Conservation (phyloP, 2,797 vertebrate genomes). For the Myiotriccus ornatus region DNA sequence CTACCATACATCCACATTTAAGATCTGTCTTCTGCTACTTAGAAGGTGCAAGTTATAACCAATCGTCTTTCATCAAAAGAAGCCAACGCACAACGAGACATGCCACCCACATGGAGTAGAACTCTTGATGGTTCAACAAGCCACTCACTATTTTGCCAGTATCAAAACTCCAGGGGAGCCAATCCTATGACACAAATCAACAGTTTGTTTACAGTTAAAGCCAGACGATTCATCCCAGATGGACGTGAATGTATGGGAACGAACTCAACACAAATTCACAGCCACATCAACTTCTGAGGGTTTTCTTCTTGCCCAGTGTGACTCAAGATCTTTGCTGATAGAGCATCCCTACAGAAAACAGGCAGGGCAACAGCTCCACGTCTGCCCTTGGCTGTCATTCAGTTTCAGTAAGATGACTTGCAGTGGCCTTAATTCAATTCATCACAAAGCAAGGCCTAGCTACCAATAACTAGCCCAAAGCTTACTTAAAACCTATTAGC, state of each 20-base stretch:
- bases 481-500: not conserved
- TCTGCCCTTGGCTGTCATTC: not conserved
- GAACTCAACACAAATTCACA: not conserved
- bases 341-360: not conserved
- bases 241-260: not conserved
- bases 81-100: fast-evolving
- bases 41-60: not conserved
- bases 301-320: not conserved
- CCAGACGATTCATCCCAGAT: not conserved
- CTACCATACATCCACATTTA: not conserved
- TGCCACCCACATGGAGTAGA: fast-evolving
- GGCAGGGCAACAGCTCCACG: not conserved
- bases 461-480: not conserved
- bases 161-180: not conserved
- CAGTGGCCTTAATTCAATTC: not conserved
- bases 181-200: not conserved
- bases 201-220: not conserved
- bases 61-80: not conserved
- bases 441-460: not conserved
- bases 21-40: not conserved
- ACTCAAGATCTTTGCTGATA: not conserved
- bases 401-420: not conserved
- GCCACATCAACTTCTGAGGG: not conserved
- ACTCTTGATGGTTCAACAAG: not conserved
- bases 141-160: not conserved